These are phyloP conservation scores for Anabacerthia variegaticeps DNA, from an alignment of 2,797 vertebrate species.

Conservation along the genomic window DNA sequence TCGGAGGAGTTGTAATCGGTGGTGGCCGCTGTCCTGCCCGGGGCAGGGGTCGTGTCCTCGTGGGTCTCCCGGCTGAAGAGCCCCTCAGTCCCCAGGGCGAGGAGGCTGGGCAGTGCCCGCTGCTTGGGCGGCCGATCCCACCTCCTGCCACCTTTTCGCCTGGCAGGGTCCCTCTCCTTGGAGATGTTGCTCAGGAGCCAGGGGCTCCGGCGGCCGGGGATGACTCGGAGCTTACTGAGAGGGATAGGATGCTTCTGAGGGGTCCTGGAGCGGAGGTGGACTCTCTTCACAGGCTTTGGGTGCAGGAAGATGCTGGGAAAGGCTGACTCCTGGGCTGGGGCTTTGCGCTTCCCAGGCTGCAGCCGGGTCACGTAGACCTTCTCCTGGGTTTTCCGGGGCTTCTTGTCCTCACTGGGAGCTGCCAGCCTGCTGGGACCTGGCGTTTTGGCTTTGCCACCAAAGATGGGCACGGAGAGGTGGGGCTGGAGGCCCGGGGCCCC, in stretches of 20 bases:
- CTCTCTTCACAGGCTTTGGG: conserved; percentile 71
- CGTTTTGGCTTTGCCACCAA: conserved; percentile 78
- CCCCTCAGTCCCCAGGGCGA: neutral
- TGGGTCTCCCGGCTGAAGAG: conserved; percentile 51
- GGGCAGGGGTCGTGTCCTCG: neutral
- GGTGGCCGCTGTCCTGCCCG: neutral
- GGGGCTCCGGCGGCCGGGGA: conserved; percentile 14
- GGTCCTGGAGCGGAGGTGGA: conserved; percentile 52
- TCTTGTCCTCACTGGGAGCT: neutral
- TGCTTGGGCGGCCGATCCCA: neutral
- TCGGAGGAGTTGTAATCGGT: conserved; percentile 74
- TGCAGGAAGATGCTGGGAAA: conserved; percentile 89
- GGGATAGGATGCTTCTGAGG: conserved; percentile 52
- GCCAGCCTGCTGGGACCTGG: neutral
- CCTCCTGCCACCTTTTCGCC: conserved; percentile 45
- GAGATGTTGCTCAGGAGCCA: conserved; percentile 71
- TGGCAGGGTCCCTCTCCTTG: conserved; percentile 47
- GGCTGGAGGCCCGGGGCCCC: conserved; percentile 71
- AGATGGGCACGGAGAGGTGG: conserved; percentile 78
- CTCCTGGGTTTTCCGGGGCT: conserved; percentile 73
- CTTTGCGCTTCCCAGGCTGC: conserved; percentile 71
- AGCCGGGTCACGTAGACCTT: conserved; percentile 92
- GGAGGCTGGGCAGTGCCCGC: neutral
- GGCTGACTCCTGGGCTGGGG: conserved; percentile 75
- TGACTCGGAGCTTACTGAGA: neutral